phyloP scores from a whole-genome alignment of 2,797 vertebrate genomes.

The Phoebastria nigripes region DNA sequence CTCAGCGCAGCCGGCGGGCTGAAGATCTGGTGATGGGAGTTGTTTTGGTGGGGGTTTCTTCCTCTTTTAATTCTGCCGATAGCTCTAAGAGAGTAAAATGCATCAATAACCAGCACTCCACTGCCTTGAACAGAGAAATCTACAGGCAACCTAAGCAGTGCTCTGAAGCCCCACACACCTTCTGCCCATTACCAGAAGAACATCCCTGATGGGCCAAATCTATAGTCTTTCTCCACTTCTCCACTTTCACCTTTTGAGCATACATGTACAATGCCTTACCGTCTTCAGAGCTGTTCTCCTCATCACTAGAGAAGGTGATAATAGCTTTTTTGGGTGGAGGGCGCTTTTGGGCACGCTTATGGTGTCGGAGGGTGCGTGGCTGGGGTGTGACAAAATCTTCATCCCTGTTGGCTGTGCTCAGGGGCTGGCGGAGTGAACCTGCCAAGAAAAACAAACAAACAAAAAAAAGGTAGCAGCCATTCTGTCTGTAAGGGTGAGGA shows the following conservation, averaged over 20 bases:
- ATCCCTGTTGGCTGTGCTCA: slow-evolving; percentile 20
- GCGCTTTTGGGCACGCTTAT: slow-evolving; percentile 34
- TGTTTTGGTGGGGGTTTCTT: slow-evolving; percentile 89
- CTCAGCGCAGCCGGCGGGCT: slow-evolving; percentile 51
- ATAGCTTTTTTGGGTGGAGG: slow-evolving; percentile 58
- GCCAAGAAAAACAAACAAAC: neutral
- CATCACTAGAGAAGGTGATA: slow-evolving; percentile 89
- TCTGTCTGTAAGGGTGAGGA: neutral
- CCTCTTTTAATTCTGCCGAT: slow-evolving; percentile 84
- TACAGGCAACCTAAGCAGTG: neutral
- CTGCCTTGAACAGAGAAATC: neutral
- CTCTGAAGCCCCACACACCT: neutral
- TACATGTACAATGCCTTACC: slow-evolving; percentile 30
- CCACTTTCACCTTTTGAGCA: neutral
- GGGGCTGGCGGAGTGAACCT: slow-evolving; percentile 17
- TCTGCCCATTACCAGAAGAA: neutral
- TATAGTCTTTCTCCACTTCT: neutral
- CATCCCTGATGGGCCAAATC: neutral
- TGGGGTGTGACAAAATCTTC: slow-evolving; percentile 82
- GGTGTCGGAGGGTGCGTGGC: slow-evolving; percentile 2
- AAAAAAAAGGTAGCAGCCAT: neutral
- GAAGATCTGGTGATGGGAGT: slow-evolving; percentile 88
- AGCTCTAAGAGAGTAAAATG: slow-evolving; percentile 28
- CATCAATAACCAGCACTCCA: neutral
- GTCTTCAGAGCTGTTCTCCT: slow-evolving; percentile 77